These are phyloP conservation scores for Leptodactylus fuscus DNA, from an alignment of 2,113 vertebrate genomes.

Conservation along the genomic window DNA sequence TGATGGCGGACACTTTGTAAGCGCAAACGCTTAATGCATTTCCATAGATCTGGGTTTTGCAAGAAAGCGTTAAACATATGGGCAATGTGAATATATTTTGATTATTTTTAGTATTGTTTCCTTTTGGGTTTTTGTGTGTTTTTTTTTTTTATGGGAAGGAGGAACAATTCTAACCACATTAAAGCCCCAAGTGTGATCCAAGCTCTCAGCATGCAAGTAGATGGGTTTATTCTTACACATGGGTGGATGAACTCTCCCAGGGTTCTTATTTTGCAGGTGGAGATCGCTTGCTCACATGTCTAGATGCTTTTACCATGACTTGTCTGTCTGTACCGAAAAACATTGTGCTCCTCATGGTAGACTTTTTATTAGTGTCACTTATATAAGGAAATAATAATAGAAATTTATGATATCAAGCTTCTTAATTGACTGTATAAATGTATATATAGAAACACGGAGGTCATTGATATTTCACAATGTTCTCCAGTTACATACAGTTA, in stretches of 20 bases:
- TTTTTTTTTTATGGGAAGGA: neutral
- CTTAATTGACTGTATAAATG: neutral
- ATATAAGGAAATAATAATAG: neutral
- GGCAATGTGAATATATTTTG: no score
- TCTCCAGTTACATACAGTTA: neutral
- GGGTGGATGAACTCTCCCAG: neutral
- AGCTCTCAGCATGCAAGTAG: neutral
- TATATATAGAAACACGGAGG: neutral
- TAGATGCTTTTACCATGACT: neutral
- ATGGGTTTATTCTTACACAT: neutral
- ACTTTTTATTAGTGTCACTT: neutral
- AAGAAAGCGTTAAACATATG: no score
- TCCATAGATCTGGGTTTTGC: no score
- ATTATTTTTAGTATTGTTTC: no score
- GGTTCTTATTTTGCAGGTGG: neutral
- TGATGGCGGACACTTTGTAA: no score
- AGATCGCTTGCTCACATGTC: neutral
- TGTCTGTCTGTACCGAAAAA: neutral
- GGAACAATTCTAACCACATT: neutral
- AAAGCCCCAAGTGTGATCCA: neutral
- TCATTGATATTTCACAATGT: neutral
- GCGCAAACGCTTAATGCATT: no score
- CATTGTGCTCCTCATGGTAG: neutral
- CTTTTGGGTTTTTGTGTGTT: no score
- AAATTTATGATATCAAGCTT: neutral